Evolutionary conservation across 2,888 invertebrate genomes (phyloP), one percentile per base, ranked within the genome.

Genomic region (Netelia melanura): DNA sequence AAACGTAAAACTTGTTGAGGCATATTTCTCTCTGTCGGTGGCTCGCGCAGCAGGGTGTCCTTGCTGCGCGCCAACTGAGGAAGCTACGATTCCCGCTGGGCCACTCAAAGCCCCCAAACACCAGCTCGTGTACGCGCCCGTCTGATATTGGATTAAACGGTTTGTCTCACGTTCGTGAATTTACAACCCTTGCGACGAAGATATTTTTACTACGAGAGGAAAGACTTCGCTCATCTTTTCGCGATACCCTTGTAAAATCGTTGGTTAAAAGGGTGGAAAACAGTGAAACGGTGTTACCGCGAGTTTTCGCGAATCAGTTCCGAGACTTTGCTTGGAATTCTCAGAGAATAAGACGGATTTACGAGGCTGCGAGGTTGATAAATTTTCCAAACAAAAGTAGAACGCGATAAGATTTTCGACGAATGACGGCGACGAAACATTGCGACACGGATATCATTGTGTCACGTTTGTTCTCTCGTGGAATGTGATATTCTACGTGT

Each of bases 81-180:
- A 85, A 87, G 88, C 77, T 86, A 61, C 72, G 78, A 75, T 85
- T 87, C 90, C 90, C 84, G 90, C 89, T 90, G 90, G 77, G 88
- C 85, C 68, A 58, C 86, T 88, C 89, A 87, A 89, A 89, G 81
- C 21, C 84, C 79, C 77, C 84, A 74, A 86, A 83, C 84, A 87
- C 74, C 77, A 83, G 84, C 86, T 75, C 84, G 86, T 78, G 64
- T 65, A 76, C 75, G 52, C 48, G 21, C 61, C 56, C 71, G 71
- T 71, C 61, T 89, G 84, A 88, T 89, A 90, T 87, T 87, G 87
- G 88, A 89, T 90, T 90, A 90, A 89, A 88, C 77, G 87, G 75
- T 87, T 76, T 71, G 72, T 75, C 25, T 72, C 71, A 8, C 58
- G 58, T 58, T 48, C 68, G 76, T 83, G 84, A 86, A 87, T 88